Evolutionary conservation across 2,797 vertebrate genomes (phyloP), one percentile per base, ranked within the genome.

Genomic region (Hipposideros larvatus): DNA sequence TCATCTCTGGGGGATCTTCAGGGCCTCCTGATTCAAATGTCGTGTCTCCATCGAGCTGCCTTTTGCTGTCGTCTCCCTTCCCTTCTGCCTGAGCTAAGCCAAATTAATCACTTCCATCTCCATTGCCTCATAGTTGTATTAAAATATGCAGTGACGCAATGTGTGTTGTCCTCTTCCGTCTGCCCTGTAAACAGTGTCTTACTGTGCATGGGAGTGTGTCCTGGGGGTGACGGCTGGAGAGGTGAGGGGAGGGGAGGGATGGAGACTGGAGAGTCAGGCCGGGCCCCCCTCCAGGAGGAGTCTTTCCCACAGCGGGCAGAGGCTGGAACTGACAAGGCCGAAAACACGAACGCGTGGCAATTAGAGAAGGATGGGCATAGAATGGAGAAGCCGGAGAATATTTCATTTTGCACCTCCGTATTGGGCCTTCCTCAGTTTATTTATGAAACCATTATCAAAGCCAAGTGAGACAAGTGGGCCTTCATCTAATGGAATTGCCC

Each of bases 361-460:
- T 19, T 91, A 57, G 82, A 53, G 94, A 0, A 16, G 70, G 4
- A 66, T 77, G 53, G 21, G 83, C 68, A 51, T 75, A 22, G 92
- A 87, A 79, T 66, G 4, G 57, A 87, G 61, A 92, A 90, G 73
- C 2, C 0, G 0, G 63, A 21, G 4, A 28, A 26, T 19, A 55
- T 95, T 77, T 94, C 16, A 18, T 86, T 82, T 82, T 87, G 57
- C 21, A 28, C 43, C 59, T 77, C 83, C 28, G 0, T 68, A 79
- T 70, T 31, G 73, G 53, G 37, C 87, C 96, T 94, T 22, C 65
- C 37, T 51, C 28, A 0, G 41, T 79, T 55, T 31, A 91, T 96
- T 96, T 86, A 96, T 96, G 97, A 96, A 95, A 92, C 71, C 0
- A 0, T 92, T 97, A 83, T 91, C 87, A 83, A 68, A 87, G 96